Conservation (phyloP, 1,140 invertebrate species). For the Drosophila kepulauana region DNA sequence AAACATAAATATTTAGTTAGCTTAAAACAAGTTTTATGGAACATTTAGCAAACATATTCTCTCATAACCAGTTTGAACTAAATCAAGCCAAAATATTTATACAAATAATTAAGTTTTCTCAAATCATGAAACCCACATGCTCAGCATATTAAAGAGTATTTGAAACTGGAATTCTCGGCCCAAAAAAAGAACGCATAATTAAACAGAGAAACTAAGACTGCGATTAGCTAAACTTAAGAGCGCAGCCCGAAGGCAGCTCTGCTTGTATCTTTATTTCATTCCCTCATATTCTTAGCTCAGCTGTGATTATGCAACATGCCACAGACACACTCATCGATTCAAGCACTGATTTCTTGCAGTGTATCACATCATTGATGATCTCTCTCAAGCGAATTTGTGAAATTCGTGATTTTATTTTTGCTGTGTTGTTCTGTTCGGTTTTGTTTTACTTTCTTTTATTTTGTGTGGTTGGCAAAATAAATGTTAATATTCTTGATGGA, state of each 20-base stretch:
- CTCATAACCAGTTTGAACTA: no score
- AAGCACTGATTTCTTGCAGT: conserved; percentile 21
- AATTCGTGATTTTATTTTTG: neutral
- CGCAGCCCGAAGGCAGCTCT: neutral
- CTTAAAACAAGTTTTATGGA: no score
- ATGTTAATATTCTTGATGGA: conserved; percentile 53
- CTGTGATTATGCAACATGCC: conserved; percentile 6
- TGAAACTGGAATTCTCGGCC: neutral
- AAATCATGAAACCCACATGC: neutral
- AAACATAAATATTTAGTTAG: no score
- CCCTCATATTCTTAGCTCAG: neutral
- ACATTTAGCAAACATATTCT: no score
- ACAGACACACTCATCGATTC: neutral
- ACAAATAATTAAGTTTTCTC: no score
- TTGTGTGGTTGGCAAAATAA: conserved; percentile 24
- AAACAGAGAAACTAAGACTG: conserved; percentile 13
- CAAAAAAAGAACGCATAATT: neutral
- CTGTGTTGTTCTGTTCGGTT: neutral
- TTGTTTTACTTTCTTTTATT: neutral
- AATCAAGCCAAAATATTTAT: no score
- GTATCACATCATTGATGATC: conserved; percentile 17
- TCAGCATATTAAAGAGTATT: neutral
- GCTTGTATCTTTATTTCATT: neutral
- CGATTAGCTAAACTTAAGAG: conserved; percentile 4
- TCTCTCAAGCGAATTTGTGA: conserved; percentile 10